Percentiles rank a stretch among this genome's conserved stretches.
Evolutionary conservation across 2,113 vertebrate genomes (phyloP).

Genomic region (Brachyistius frenatus): DNA sequence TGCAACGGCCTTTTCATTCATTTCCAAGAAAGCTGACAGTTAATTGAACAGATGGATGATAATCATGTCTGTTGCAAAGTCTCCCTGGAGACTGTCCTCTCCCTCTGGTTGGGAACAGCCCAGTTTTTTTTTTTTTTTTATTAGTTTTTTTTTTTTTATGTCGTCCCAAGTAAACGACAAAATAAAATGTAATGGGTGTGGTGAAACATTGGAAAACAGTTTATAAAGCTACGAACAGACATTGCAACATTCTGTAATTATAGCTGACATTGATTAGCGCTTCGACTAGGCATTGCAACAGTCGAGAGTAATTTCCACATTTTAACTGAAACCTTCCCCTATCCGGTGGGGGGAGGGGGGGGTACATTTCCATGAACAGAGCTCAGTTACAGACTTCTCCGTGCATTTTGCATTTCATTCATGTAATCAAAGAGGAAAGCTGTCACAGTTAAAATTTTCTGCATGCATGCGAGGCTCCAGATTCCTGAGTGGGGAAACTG

Average conservation of each 20-base stretch:
- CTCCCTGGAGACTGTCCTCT: slow-evolving; percentile 57
- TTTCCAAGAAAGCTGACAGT: slow-evolving; percentile 70
- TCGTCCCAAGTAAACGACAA: slow-evolving; percentile 48
- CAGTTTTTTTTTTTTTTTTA: slow-evolving; percentile 10
- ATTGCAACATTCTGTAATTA: slow-evolving; percentile 63
- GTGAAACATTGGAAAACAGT: slow-evolving; percentile 47
- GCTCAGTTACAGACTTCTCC: slow-evolving; percentile 10
- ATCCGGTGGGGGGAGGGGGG: not conserved
- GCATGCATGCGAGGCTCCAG: not conserved
- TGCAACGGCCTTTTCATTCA: slow-evolving; percentile 48
- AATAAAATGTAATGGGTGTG: slow-evolving; percentile 66
- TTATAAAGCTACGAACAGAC: slow-evolving; percentile 55
- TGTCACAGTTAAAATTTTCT: slow-evolving; percentile 14
- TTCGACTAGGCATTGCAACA: slow-evolving; percentile 60
- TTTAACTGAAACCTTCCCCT: slow-evolving; percentile 41
- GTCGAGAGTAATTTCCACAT: slow-evolving; percentile 39
- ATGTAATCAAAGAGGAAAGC: slow-evolving; percentile 33
- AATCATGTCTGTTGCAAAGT: slow-evolving; percentile 67
- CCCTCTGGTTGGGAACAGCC: slow-evolving; percentile 56
- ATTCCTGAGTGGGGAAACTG: slow-evolving; percentile 19
- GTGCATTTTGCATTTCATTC: slow-evolving; percentile 22
- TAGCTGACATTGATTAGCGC: slow-evolving; percentile 65
- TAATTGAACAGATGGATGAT: slow-evolving; percentile 82
- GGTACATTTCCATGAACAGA: not conserved
- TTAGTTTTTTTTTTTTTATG: slow-evolving; percentile 4